phyloP scores from a whole-genome alignment of 1,140 invertebrate species.

The Phocides pigmalion region DNA sequence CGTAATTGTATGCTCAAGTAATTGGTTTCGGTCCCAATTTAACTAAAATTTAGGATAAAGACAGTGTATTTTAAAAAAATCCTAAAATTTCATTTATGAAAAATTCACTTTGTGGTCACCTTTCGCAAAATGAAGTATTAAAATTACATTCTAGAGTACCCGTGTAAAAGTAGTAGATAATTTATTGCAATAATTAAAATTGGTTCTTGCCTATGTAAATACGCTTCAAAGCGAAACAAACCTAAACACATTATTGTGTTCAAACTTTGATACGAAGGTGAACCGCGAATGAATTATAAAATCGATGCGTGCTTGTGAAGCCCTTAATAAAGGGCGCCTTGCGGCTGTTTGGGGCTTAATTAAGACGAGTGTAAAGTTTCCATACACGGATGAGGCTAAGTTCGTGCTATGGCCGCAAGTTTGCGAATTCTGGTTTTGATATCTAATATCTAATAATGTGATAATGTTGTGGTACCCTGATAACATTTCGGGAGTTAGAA shows the following conservation, averaged over 20 bases:
- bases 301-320: conserved; percentile 21
- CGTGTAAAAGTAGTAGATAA: too few species aligned
- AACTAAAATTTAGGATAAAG: too few species aligned
- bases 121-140: too few species aligned
- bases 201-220: background rate
- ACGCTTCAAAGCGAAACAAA: background rate
- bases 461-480: too few species aligned
- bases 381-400: background rate
- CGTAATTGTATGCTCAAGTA: too few species aligned
- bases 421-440: background rate
- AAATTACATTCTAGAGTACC: too few species aligned
- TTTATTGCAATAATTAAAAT: background rate
- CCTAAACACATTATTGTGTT: conserved; percentile 8
- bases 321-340: conserved; percentile 18
- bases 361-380: conserved; percentile 17
- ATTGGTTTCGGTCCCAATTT: too few species aligned
- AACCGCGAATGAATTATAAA: conserved; percentile 32
- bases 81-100: too few species aligned
- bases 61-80: too few species aligned
- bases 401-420: background rate
- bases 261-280: conserved; percentile 6
- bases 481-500: too few species aligned
- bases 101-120: too few species aligned
- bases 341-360: conserved; percentile 8
- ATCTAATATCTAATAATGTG: background rate